Evolutionary conservation across 92 coral and sea anemone genomes (phyloP), one percentile per base, ranked within the genome.

Genomic region (Zoanthus gigantus): DNA sequence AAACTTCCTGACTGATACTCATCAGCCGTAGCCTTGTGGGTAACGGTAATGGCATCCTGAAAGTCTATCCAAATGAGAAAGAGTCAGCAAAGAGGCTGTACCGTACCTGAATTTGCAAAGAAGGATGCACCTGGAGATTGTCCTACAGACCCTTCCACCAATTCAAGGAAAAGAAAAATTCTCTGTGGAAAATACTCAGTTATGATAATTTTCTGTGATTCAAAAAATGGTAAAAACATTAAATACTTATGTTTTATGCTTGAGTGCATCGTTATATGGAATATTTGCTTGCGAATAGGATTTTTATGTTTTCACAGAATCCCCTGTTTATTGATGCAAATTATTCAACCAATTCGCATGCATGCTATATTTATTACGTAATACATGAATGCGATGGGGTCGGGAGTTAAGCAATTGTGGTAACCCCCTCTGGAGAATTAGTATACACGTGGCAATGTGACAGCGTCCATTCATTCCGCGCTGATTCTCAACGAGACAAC

Each of bases 11-110:
- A 61, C 28, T 61, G 69, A 61, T 61, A 61, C 30, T 61, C 69
- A 61, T n/a, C 69, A 37, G 42, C 42, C 2, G 4, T 37, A 37
- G 69, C 69, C 69, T 61, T 61, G 69, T 30, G 17, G 69, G 69
- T 61, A 61, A 61, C 69, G 69, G 28, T n/a, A 61, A n/a, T 1
- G 95, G 92, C 17, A 1, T 91, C 11, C 71, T 93, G 9, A 91
- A 91, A 80, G 90, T 93, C 23, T 91, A 88, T 88, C 79, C 66
- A 54, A 73, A n/a, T 31, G 95, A 85, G 79, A 48, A 44, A 37
- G 13, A 57, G 4, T 66, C 91, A 66, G 67, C 32, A 18, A 58
- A 65, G 65, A 45, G 75, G 23, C 61, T 90, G 60, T 93, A 93
- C 75, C 30, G n/a, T 61, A 61, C 69, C 69, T 61, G 9, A 61